These are phyloP conservation scores for Agonopterix heracliana DNA, from an alignment of 2,888 invertebrate genomes.

Conservation along the genomic window DNA sequence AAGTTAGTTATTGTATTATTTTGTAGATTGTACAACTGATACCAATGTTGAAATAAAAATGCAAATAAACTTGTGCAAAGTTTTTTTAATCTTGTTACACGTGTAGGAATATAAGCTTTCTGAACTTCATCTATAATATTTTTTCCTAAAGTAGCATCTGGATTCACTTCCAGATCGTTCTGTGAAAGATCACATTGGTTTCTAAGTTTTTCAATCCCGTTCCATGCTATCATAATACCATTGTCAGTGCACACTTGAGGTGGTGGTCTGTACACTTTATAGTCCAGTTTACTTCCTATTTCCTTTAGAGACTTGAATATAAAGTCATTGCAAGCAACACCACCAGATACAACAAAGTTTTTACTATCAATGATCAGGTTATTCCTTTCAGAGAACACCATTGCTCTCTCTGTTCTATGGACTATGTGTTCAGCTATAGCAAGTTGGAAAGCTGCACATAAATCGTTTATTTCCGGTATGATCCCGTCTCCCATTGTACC, in stretches of 20 bases:
- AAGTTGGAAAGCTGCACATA: constrained; percentile 91
- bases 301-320: constrained; percentile 82
- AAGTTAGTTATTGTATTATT: too few species aligned
- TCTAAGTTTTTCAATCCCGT: constrained; percentile 88
- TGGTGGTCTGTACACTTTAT: constrained; percentile 84
- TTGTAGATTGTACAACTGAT: too few species aligned
- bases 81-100: constrained; percentile 47
- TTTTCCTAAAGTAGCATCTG: constrained; percentile 78
- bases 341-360: constrained; percentile 91
- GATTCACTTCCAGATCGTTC: constrained; percentile 76
- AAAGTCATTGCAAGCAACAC: constrained; percentile 95
- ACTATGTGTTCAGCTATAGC: constrained; percentile 86
- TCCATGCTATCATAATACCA: constrained; percentile 99
- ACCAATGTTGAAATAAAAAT: background rate
- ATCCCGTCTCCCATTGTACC: constrained; percentile 78
- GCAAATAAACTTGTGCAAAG: constrained; percentile 7
- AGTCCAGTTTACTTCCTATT: constrained; percentile 80
- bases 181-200: constrained; percentile 58
- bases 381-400: constrained; percentile 80
- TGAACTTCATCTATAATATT: constrained; percentile 75
- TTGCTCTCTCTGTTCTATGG: constrained; percentile 88
- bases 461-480: constrained; percentile 84
- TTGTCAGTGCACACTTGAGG: constrained; percentile 95
- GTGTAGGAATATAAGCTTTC: constrained; percentile 65
- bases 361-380: constrained; percentile 73